Base-by-base conservation (phyloP, 2,113 vertebrate genomes). In the Urocitellus parryii region DNA sequence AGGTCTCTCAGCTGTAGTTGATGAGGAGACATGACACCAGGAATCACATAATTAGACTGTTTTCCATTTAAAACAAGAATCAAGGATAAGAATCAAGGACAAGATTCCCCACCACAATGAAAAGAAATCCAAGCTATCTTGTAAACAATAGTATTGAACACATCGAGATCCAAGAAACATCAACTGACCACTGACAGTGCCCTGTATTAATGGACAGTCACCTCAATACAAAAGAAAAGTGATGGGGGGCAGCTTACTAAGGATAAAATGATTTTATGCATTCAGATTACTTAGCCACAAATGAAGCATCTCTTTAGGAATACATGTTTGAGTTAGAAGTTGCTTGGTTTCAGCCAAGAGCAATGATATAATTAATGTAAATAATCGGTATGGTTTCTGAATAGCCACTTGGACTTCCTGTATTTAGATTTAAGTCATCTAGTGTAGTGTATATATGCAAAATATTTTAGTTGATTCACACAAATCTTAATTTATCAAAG, bases 131-230 rank as follows among this genome's bases (percentile, higher is more conserved):
- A 39, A 24, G 61, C 45, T 53, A 37, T 37, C 37, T 51, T 78
- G n/a, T 56, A 67, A 74, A 45, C 5, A 17, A 8, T 63, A 13
- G 32, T 27, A 13, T 4, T 4, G 25, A 83, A 37, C 24, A 39
- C 67, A 48, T 22, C 4, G 14, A 74, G 39, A 48, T 9, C n/a
- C 48, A 10, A 13, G 16, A n/a, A 13, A 58, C 20, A 8, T 68
- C 79, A 8, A 27, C 0, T 37, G 87, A 42, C 22, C 14, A 0
- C 4, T 34, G 32, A 70, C 67, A n/a, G 4, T 14, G 34, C 8
- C 4, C 20, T 7, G 5, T 37, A 8, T 3, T 0, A 1, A 24
- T 11, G 25, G 1, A 2, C 8, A 9, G 4, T 70, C 58, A 7
- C 1, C 8, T 20, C 0, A 7, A 9, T 10, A 14, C 20, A 16